Conservation (phyloP, 2,113 vertebrate genomes). For the Piliocolobus tephrosceles region DNA sequence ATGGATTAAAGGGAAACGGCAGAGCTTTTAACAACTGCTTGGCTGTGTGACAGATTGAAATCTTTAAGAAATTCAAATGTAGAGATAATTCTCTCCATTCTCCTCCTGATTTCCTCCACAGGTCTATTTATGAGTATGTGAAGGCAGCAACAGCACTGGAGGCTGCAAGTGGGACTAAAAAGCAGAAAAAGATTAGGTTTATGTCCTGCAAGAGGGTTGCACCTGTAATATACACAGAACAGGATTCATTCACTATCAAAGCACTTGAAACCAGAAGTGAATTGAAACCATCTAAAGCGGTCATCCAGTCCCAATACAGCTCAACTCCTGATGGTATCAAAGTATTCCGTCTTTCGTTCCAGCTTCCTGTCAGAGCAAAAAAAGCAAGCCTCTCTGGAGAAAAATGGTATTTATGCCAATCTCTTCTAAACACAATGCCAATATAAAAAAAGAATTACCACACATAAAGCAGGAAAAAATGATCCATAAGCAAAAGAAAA, state of each 20-base stretch:
- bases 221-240: neutral
- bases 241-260: neutral
- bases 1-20: neutral
- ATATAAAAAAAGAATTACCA: neutral
- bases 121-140: neutral
- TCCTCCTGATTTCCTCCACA: neutral
- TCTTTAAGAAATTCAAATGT: neutral
- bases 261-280: neutral
- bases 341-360: neutral
- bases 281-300: neutral
- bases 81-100: neutral
- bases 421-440: neutral
- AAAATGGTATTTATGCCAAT: slow-evolving; percentile 1
- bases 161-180: neutral
- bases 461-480: neutral
- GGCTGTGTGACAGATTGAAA: neutral
- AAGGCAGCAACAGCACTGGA: neutral
- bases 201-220: neutral
- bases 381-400: neutral
- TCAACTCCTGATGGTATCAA: neutral
- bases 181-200: neutral
- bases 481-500: neutral
- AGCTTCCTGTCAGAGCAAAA: neutral
- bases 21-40: neutral
- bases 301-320: neutral